Evolutionary conservation across 2,797 vertebrate genomes (phyloP).

Genomic region (Poecilia gillii): DNA sequence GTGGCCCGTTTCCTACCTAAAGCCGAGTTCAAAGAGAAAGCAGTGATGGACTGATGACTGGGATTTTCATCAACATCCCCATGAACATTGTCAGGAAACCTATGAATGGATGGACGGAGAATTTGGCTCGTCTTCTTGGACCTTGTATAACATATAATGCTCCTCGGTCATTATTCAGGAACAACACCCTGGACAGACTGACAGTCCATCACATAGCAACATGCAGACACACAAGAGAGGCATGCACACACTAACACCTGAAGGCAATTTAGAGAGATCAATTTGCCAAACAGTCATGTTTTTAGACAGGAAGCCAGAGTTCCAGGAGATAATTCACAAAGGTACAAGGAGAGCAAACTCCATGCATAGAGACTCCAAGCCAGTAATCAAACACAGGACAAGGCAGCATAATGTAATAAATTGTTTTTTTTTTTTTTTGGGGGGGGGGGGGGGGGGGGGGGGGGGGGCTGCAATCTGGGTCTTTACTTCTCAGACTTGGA

Average conservation of each 20-base stretch:
- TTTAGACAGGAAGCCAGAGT: neutral
- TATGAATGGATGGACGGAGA: conserved; percentile 1
- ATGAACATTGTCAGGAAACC: conserved; percentile 28
- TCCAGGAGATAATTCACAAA: neutral
- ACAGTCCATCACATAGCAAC: neutral
- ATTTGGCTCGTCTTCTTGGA: neutral
- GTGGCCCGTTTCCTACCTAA: conserved; percentile 61
- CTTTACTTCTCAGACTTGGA: neutral
- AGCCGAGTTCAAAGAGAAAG: conserved; percentile 44
- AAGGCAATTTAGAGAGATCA: neutral
- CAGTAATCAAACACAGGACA: neutral
- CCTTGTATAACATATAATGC: neutral
- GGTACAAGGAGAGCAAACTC: neutral
- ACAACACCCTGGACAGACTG: neutral
- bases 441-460: too few relatives aligned
- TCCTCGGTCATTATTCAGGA: neutral
- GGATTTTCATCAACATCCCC: conserved; percentile 28
- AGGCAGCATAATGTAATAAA: neutral
- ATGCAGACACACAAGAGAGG: neutral
- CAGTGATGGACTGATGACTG: conserved; percentile 41
- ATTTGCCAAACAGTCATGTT: neutral
- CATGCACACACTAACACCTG: neutral
- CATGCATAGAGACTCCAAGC: neutral
- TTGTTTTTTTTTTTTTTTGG: neutral
- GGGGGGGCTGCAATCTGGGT: neutral